These are phyloP conservation scores for Galbula dea DNA, from an alignment of 2,113 vertebrate species.

Conservation along the genomic window DNA sequence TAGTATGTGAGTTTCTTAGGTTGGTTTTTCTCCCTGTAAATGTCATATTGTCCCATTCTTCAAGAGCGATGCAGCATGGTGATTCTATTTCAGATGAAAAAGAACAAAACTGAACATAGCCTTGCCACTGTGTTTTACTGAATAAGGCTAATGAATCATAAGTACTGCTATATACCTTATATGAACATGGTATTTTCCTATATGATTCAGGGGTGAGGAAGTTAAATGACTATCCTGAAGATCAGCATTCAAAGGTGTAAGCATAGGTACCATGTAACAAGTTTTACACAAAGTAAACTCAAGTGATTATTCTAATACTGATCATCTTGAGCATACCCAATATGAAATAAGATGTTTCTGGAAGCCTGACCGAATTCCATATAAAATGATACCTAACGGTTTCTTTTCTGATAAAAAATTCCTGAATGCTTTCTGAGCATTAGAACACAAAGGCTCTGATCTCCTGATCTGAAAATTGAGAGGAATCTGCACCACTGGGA, in stretches of 20 bases:
- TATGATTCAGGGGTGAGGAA: background rate
- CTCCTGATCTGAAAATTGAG: background rate
- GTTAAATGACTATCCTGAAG: background rate
- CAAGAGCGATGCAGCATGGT: background rate
- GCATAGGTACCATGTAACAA: background rate
- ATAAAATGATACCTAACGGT: background rate
- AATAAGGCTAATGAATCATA: background rate
- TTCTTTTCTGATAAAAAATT: background rate
- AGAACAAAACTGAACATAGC: background rate
- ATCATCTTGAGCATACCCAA: background rate
- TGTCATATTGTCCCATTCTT: background rate
- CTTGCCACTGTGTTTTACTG: background rate
- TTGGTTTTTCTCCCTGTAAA: background rate
- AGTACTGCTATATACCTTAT: background rate
- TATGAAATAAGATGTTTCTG: background rate
- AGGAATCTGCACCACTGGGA: background rate
- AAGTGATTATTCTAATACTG: background rate
- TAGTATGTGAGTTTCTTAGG: background rate
- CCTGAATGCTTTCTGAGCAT: background rate
- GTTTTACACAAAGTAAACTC: background rate
- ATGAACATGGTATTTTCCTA: background rate
- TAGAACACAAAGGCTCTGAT: background rate
- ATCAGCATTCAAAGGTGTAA: background rate
- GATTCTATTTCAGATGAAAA: background rate
- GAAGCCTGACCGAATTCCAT: background rate